Evolutionary conservation across 2,888 invertebrate species (phyloP).

Genomic region (Drosophila mercatorum): DNA sequence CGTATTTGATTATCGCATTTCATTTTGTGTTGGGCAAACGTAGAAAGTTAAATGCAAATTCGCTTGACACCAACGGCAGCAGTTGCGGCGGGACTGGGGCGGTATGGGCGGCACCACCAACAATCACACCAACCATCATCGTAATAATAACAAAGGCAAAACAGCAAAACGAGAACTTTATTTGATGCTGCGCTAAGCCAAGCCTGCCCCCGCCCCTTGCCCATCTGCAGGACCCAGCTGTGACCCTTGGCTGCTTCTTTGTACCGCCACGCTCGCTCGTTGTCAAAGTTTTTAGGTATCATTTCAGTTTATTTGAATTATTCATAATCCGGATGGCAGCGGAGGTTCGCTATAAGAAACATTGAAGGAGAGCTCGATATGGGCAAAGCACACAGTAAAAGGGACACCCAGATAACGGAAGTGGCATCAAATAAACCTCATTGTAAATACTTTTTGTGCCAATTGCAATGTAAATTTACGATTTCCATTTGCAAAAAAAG

Average conservation of each 20-base stretch:
- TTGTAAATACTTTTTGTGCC: conserved; percentile 50
- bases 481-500: conserved; percentile 4
- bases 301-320: conserved; percentile 80
- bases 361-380: conserved; percentile 36
- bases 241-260: conserved; percentile 36
- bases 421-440: conserved; percentile 67
- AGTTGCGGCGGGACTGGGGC: conserved; percentile 20
- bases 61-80: conserved; percentile 70
- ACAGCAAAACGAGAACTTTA: conserved; percentile 57
- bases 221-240: conserved; percentile 1
- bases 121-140: conserved; percentile 70
- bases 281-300: conserved; percentile 80
- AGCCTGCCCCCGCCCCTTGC: not conserved
- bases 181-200: conserved; percentile 61
- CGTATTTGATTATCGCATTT: conserved; percentile 79
- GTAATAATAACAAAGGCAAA: conserved; percentile 62
- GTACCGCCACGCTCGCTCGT: conserved; percentile 36
- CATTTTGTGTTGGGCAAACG: conserved; percentile 76
- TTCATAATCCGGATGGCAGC: conserved; percentile 73
- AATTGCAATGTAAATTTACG: conserved; percentile 46
- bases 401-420: conserved; percentile 69
- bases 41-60: conserved; percentile 78
- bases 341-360: conserved; percentile 60
- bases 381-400: conserved; percentile 37
- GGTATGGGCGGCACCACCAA: conserved; percentile 41